A percentile compares a stretch with the other conserved stretches of the same genome.
Evolutionary conservation across 2,113 vertebrate species (phyloP).

Genomic region (Perca fluviatilis): DNA sequence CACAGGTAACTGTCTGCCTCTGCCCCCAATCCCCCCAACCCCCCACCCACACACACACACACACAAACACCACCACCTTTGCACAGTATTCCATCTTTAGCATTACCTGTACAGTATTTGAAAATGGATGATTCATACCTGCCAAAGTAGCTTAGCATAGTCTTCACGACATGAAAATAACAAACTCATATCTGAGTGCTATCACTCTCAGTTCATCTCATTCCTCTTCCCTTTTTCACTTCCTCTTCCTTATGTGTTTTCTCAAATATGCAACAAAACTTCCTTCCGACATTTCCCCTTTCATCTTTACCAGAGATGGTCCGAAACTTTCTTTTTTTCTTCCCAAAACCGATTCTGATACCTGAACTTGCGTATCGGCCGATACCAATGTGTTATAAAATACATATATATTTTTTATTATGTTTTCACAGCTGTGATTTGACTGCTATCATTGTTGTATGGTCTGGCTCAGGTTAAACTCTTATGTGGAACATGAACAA

Average conservation of each 20-base stretch:
- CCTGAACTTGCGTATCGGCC: too few relatives aligned
- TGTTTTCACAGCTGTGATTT: too few relatives aligned
- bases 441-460: too few relatives aligned
- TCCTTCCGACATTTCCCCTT: background rate
- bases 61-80: background rate
- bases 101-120: background rate
- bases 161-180: background rate
- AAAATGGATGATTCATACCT: background rate
- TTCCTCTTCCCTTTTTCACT: conserved; percentile 2
- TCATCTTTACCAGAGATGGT: background rate
- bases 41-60: background rate
- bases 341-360: too few relatives aligned
- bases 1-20: conserved; percentile 73
- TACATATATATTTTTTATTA: too few relatives aligned
- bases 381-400: too few relatives aligned
- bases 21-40: too few relatives aligned
- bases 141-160: background rate
- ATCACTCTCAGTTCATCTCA: background rate
- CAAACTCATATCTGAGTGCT: background rate
- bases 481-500: too few relatives aligned
- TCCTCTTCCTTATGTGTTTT: background rate
- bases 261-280: background rate
- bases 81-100: background rate
- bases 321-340: too few relatives aligned
- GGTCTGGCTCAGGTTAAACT: too few relatives aligned